Conservation (phyloP, 2,888 invertebrate genomes). For the Ophioninae sp. region DNA sequence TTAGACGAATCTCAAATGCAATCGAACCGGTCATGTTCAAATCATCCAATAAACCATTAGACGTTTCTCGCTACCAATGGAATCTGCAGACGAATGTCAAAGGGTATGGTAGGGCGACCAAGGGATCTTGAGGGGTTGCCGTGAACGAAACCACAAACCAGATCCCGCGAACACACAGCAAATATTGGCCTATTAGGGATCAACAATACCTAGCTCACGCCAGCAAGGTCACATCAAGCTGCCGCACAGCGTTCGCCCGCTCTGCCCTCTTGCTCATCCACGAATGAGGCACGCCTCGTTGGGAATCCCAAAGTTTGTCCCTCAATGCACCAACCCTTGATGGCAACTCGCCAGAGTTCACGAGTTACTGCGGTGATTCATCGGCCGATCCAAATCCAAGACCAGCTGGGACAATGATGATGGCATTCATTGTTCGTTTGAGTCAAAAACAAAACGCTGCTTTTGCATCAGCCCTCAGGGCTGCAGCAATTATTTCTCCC, state of each 20-base stretch:
- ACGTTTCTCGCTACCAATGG: background rate
- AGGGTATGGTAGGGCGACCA: slow-evolving; percentile 22
- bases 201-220: slow-evolving; percentile 69
- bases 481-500: slow-evolving; percentile 14
- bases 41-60: background rate
- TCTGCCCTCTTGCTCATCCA: slow-evolving; percentile 15
- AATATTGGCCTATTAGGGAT: slow-evolving; percentile 78
- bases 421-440: slow-evolving; percentile 5
- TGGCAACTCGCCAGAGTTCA: slow-evolving; percentile 22
- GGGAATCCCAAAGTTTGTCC: slow-evolving; percentile 14
- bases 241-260: slow-evolving; percentile 1
- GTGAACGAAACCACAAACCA: slow-evolving; percentile 36
- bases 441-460: slow-evolving; percentile 8
- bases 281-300: slow-evolving; percentile 45
- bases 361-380: slow-evolving; percentile 10
- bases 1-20: background rate
- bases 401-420: slow-evolving; percentile 18
- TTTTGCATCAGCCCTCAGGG: slow-evolving; percentile 8
- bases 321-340: background rate
- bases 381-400: slow-evolving; percentile 5
- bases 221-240: slow-evolving; percentile 30
- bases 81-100: background rate
- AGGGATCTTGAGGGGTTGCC: slow-evolving; percentile 45
- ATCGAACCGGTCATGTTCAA: background rate
- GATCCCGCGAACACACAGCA: slow-evolving; percentile 70